Conservation (phyloP, 2,113 vertebrate genomes). For the Neotragus pygmaeus region DNA sequence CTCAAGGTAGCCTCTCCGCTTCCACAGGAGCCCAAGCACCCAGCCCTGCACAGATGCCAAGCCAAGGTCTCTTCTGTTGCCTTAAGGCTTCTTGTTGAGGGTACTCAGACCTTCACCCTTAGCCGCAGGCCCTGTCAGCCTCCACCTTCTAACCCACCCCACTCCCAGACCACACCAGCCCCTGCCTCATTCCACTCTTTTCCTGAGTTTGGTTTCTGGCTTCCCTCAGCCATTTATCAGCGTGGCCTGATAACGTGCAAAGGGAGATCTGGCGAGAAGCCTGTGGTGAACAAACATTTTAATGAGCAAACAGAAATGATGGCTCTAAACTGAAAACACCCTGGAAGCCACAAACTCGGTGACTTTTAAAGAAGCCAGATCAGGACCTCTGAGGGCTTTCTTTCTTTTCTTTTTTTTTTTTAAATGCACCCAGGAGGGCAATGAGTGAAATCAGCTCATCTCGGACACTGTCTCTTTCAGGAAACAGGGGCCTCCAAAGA, state of each 20-base stretch:
- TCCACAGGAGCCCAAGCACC: background rate
- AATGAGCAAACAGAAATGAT: constrained; percentile 41
- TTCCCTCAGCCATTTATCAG: background rate
- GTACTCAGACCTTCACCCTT: background rate
- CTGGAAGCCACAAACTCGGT: constrained; percentile 12
- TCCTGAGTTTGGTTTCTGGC: background rate
- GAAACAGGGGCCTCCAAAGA: constrained; percentile 15
- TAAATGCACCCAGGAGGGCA: background rate
- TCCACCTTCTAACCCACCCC: background rate
- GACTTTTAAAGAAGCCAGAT: constrained; percentile 25
- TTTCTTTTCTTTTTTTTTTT: background rate
- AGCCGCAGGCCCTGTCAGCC: background rate
- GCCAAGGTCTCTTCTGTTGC: background rate
- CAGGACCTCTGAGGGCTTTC: background rate
- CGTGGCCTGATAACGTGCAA: background rate
- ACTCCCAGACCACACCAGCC: background rate
- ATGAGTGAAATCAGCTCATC: background rate
- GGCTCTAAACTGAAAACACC: constrained; percentile 25
- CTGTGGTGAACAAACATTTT: background rate
- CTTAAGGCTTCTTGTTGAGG: accelerated
- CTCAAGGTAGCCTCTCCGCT: background rate
- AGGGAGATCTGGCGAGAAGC: background rate
- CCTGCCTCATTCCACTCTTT: background rate
- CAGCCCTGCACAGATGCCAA: background rate
- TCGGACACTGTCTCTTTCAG: constrained; percentile 16